These are phyloP conservation scores for Hormaphis cornu DNA, from an alignment of 1,140 invertebrate species.

Conservation along the genomic window DNA sequence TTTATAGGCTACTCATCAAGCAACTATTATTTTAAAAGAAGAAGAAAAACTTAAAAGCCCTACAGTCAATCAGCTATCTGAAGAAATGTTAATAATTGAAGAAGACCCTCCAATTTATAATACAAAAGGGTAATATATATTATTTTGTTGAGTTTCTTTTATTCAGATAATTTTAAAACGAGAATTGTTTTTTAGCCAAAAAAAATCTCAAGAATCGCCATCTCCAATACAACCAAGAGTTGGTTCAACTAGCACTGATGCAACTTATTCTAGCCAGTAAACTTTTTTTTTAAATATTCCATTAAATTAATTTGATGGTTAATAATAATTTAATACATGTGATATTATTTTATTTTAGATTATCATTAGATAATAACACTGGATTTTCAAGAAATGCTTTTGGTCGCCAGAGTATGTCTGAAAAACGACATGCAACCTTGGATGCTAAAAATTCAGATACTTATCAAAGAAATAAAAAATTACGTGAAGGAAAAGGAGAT, in stretches of 20 bases:
- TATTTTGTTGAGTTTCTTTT: neutral
- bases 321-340: neutral
- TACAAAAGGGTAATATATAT: conserved; percentile 21
- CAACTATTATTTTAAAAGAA: conserved; percentile 43
- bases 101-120: conserved; percentile 46
- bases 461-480: conserved; percentile 85
- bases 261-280: conserved; percentile 64
- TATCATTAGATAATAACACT: conserved; percentile 62
- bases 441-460: conserved; percentile 92
- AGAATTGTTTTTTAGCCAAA: neutral
- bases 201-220: neutral
- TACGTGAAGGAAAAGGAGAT: conserved; percentile 53
- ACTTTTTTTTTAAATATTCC: conserved; percentile 33
- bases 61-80: conserved; percentile 47
- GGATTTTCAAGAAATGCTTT: conserved; percentile 80
- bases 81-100: conserved; percentile 60
- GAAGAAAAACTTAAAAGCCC: conserved; percentile 42
- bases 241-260: conserved; percentile 45
- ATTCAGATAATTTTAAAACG: neutral
- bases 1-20: conserved; percentile 50
- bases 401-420: conserved; percentile 92
- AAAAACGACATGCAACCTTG: conserved; percentile 86
- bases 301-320: neutral
- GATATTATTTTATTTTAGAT: conserved; percentile 41
- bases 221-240: conserved; percentile 28